Conservation (phyloP, 30 jellyfish, hydroid and myxozoan genomes). For the Aurelia coerulea region DNA sequence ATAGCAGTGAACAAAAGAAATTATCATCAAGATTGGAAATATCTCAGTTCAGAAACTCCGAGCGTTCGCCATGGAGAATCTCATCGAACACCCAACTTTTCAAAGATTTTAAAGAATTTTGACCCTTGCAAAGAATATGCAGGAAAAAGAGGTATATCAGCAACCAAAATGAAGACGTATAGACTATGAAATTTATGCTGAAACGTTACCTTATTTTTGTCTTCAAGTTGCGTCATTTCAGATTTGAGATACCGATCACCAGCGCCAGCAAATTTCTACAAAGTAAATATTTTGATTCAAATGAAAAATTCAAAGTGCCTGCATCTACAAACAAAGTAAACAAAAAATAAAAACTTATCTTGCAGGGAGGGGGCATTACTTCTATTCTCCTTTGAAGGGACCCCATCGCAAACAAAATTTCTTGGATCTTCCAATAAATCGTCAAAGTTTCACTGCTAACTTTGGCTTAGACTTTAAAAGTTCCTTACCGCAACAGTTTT, state of each 20-base stretch:
- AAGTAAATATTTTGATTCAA: background rate
- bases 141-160: background rate
- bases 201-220: constrained; percentile 52
- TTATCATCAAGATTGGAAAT: too few species aligned
- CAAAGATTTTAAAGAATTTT: too few species aligned
- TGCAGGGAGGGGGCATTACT: background rate
- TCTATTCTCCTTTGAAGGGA: background rate
- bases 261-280: constrained; percentile 73
- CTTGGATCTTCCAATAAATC: background rate
- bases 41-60: too few species aligned
- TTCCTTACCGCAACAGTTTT: too few species aligned
- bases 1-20: too few species aligned
- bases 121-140: too few species aligned
- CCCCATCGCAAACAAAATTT: background rate
- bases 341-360: too few species aligned
- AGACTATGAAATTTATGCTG: background rate
- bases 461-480: too few species aligned
- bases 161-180: background rate
- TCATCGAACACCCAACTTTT: background rate
- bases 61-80: background rate
- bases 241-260: constrained; percentile 80
- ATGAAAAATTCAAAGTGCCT: background rate
- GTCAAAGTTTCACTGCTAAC: background rate
- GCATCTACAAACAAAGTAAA: too few species aligned
- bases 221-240: constrained; percentile 78